Base-by-base conservation (phyloP, 2,113 vertebrate genomes). In the Monopterus albus region DNA sequence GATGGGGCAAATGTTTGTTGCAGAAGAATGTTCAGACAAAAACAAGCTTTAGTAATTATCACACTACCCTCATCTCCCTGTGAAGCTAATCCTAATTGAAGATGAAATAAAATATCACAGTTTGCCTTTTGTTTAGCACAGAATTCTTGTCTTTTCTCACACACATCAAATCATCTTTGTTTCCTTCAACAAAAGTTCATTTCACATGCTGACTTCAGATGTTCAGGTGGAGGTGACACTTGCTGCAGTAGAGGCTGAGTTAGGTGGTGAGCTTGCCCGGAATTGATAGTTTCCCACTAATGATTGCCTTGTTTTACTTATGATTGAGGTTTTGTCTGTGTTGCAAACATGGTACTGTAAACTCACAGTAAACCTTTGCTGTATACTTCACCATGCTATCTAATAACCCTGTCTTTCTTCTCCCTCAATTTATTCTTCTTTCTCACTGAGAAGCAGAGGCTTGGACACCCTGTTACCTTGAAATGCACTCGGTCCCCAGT, bases 321-420 rank as follows among this genome's bases (percentile, higher is more conserved):
- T 61, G 66, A 72, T 6, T 58, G 36, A 62, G 35, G 57, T 71
- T 42, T 1, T 49, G 10, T 35, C n/a, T n/a, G n/a, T n/a, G n/a
- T n/a, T n/a, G n/a, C n/a, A n/a, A n/a, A n/a, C n/a, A n/a, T n/a
- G 4, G 2, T 46, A 62, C 17, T 59, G 25, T 10, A 13, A 11
- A 46, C 47, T 69, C 28, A 42, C 40, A 42, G 40, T 28, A 63
- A 58, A 68, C 29, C 55, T 65, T 51, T 35, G 20, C 20, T 40
- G 66, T 83, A 62, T 50, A 76, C 58, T 76, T 64, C 57, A 38
- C 9, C 8, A 43, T n/a, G 18, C 17, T 61, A 72, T 79, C 58
- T 79, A 78, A 84, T 82, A 58, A 71, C 35, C 45, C 29, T 52
- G 51, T 28, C 38, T 15, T n/a, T n/a, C 5, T 28, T 26, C 39